These are phyloP conservation scores for Drosophila nebulosa DNA, from an alignment of 1,140 invertebrate genomes.

Conservation along the genomic window DNA sequence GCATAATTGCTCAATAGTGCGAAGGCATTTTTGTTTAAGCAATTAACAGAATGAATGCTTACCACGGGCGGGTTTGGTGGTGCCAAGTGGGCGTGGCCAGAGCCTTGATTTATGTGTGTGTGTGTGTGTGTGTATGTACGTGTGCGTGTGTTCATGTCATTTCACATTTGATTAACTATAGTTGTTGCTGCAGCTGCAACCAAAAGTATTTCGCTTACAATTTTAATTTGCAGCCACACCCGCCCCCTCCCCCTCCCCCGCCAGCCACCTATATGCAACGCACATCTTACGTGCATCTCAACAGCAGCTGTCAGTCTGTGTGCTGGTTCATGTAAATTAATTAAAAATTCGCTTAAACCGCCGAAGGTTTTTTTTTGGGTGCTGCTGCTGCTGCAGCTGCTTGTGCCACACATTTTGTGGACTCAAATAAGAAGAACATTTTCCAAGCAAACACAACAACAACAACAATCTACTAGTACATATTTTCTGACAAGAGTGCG, in stretches of 20 bases:
- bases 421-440: neutral
- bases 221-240: constrained; percentile 46
- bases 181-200: constrained; percentile 42
- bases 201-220: constrained; percentile 57
- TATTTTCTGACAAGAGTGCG: constrained; percentile 5
- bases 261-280: neutral
- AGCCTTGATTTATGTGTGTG: constrained; percentile 52
- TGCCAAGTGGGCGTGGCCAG: neutral
- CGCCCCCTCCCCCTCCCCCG: neutral
- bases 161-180: constrained; percentile 70
- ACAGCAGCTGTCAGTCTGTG: constrained; percentile 55
- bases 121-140: constrained; percentile 16
- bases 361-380: constrained; percentile 43
- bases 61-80: neutral
- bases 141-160: constrained; percentile 41
- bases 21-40: constrained; percentile 62
- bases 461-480: neutral
- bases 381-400: constrained; percentile 23
- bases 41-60: constrained; percentile 50
- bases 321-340: constrained; percentile 49
- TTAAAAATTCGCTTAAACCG: constrained; percentile 65
- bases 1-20: constrained; percentile 72
- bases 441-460: neutral
- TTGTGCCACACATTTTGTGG: constrained; percentile 20
- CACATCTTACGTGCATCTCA: constrained; percentile 62